These are phyloP conservation scores for Calephelis nemesis DNA, from an alignment of 1,140 invertebrate genomes.

Conservation along the genomic window DNA sequence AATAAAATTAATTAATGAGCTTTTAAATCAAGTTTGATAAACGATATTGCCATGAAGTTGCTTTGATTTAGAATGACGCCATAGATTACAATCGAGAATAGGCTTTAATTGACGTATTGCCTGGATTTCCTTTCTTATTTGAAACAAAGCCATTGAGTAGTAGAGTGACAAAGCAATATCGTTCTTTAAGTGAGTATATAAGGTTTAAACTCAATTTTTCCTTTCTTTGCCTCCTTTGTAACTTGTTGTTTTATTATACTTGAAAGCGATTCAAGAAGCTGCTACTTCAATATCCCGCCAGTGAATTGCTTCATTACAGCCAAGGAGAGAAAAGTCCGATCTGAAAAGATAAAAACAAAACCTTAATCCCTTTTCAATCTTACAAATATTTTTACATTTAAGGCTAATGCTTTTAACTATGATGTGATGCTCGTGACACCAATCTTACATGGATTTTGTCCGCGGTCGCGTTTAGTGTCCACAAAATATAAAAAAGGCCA, in stretches of 20 bases:
- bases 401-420: too few species aligned
- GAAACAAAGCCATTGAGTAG: constrained; percentile 67
- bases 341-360: constrained; percentile 65
- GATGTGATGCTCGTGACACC: too few species aligned
- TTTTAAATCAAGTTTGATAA: constrained; percentile 60
- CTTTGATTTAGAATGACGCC: constrained; percentile 50
- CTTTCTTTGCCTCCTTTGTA: constrained; percentile 33
- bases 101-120: constrained; percentile 71
- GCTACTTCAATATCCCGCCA: constrained; percentile 70
- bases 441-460: too few species aligned
- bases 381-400: too few species aligned
- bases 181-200: constrained; percentile 44
- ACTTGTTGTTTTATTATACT: constrained; percentile 64
- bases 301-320: constrained; percentile 74
- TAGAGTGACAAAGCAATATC: constrained; percentile 36
- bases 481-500: too few species aligned
- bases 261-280: constrained; percentile 53
- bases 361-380: background rate
- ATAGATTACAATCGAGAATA: constrained; percentile 56
- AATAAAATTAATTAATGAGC: constrained; percentile 24
- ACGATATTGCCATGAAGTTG: constrained; percentile 59
- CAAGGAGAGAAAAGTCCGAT: constrained; percentile 59
- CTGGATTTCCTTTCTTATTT: constrained; percentile 57
- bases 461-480: too few species aligned
- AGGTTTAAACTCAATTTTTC: constrained; percentile 48